Percentiles rank a stretch among this genome's conserved stretches.
Evolutionary conservation across 2,797 vertebrate genomes (phyloP).

Genomic region (Falco columbarius): DNA sequence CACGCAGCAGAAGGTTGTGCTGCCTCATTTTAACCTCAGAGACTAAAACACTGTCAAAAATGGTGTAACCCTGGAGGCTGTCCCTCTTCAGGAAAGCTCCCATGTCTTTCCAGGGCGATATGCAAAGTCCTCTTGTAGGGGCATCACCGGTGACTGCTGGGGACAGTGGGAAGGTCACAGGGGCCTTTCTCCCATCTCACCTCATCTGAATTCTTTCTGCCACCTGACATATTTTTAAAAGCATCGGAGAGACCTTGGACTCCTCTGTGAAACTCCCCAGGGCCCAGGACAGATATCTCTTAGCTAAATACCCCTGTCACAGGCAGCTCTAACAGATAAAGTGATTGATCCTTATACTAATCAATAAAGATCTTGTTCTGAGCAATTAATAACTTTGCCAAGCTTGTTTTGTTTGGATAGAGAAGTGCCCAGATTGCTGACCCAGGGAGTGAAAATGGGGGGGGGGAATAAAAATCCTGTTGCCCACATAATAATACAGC

Average conservation of each 20-base stretch:
- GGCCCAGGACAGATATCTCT: not conserved
- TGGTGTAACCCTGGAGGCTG: accelerated
- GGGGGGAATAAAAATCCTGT: not conserved
- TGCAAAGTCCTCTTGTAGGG: no score
- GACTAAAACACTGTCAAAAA: no score
- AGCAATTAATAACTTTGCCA: conserved; percentile 35
- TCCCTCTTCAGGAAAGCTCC: not conserved
- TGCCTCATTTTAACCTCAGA: not conserved
- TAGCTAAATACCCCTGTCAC: not conserved
- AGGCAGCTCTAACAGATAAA: conserved; percentile 26
- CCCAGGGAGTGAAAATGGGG: accelerated
- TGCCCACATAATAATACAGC: not conserved
- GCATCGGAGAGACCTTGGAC: conserved; percentile 24
- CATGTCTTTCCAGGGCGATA: no score
- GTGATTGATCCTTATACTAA: not conserved
- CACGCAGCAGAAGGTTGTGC: no score
- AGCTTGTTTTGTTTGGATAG: not conserved
- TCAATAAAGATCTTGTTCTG: conserved; percentile 38
- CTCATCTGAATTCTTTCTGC: not conserved
- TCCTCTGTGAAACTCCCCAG: not conserved
- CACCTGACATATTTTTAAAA: not conserved
- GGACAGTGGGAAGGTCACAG: not conserved
- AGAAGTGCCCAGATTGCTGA: not conserved
- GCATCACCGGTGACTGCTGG: not conserved
- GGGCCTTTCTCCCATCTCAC: not conserved